These are phyloP conservation scores for Dryoscopus gambensis DNA, from an alignment of 2,113 vertebrate species.

Conservation along the genomic window DNA sequence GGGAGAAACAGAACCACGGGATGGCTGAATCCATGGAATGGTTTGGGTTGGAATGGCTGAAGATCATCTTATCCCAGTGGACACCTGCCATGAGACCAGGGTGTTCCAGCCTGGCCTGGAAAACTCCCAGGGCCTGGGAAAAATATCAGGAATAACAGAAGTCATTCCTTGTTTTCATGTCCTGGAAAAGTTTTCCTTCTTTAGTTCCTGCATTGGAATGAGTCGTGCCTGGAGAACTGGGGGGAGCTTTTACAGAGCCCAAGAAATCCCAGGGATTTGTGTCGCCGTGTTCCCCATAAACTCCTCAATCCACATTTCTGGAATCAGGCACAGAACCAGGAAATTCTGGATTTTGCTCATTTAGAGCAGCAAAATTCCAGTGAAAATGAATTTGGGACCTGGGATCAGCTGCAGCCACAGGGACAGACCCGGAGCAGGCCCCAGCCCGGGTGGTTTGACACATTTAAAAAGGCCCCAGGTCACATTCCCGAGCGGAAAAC, in stretches of 20 bases:
- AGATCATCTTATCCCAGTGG: background rate
- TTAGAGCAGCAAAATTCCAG: background rate
- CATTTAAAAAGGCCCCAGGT: background rate
- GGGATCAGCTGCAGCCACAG: background rate
- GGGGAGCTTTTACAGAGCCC: background rate
- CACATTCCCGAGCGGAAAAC: background rate
- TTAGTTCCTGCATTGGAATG: background rate
- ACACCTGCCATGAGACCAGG: no score
- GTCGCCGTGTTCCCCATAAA: background rate
- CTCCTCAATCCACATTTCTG: background rate
- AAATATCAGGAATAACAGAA: background rate
- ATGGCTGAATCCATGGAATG: background rate
- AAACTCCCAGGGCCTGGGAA: background rate
- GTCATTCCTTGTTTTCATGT: background rate
- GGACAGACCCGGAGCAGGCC: background rate
- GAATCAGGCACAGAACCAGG: background rate
- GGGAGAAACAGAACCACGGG: background rate
- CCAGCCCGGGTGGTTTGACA: background rate
- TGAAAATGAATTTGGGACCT: rapidly evolving
- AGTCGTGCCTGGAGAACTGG: rapidly evolving
- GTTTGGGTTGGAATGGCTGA: background rate
- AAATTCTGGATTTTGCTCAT: background rate
- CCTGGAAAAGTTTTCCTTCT: background rate
- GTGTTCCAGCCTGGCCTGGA: background rate
- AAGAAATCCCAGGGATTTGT: background rate